Evolutionary conservation across 2,888 invertebrate species (phyloP).

Genomic region (Leptura quadrifasciata): DNA sequence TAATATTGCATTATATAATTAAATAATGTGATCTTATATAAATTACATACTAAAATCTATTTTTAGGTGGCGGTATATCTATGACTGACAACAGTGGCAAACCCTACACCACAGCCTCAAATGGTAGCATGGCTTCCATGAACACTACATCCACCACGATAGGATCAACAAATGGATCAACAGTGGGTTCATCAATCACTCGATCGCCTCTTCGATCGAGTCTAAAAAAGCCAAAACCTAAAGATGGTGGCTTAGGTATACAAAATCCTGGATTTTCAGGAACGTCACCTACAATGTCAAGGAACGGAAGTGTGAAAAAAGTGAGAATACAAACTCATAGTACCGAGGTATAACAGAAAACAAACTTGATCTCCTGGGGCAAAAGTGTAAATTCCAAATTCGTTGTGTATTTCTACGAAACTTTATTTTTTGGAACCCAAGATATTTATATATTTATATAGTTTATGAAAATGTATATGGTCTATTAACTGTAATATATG

Average conservation of each 20-base stretch:
- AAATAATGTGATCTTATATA: no score
- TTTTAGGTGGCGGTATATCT: slow-evolving; percentile 77
- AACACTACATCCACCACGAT: slow-evolving; percentile 82
- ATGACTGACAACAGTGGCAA: slow-evolving; percentile 92
- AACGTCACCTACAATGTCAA: slow-evolving; percentile 87
- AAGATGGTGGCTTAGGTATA: slow-evolving; percentile 84
- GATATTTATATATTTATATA: slow-evolving; percentile 23
- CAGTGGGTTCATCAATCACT: slow-evolving; percentile 73
- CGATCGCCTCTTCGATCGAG: slow-evolving; percentile 85
- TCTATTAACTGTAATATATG: not conserved
- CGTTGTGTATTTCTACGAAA: slow-evolving; percentile 6
- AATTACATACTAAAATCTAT: not conserved
- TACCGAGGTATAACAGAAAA: slow-evolving; percentile 83
- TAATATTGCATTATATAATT: no score
- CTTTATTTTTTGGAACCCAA: slow-evolving; percentile 5
- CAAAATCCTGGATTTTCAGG: slow-evolving; percentile 91
- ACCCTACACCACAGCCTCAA: slow-evolving; percentile 79
- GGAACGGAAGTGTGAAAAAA: slow-evolving; percentile 93
- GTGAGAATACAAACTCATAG: slow-evolving; percentile 94
- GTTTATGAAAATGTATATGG: slow-evolving; percentile 10
- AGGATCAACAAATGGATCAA: slow-evolving; percentile 78
- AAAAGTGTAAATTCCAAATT: slow-evolving; percentile 35
- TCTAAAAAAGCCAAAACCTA: slow-evolving; percentile 81
- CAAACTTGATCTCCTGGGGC: not conserved
- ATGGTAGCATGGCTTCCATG: slow-evolving; percentile 84